Evolutionary conservation across 2,113 vertebrate species (phyloP), one percentile per base, ranked within the genome.

Genomic region (Hyperoodon ampullatus): DNA sequence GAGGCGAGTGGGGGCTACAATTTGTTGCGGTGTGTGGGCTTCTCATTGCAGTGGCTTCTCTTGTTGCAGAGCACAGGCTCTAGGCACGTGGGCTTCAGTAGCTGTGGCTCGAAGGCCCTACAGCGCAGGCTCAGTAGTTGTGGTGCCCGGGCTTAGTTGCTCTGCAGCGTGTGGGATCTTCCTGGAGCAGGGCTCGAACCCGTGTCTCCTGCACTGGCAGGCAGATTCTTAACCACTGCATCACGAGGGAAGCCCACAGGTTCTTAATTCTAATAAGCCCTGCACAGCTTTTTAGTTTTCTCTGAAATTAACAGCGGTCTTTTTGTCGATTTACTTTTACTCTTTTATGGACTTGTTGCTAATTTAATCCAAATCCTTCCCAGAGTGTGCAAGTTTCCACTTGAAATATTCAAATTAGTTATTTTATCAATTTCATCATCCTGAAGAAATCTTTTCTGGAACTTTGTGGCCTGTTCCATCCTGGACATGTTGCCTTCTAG

Each of bases 311-410:
- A 68, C 65, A 66, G 23, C 58, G n/a, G 10, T 55, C 44, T 60
- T 81, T 63, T 90, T 84, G 16, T 18, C 53, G 10, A 95, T 77
- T 58, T 70, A 10, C 50, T 95, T 74, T 95, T 74, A n/a, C 13
- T 50, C 70, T 63, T 66, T 39, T 26, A 35, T 77, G 35, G 24
- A 77, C 44, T 88, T 65, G 7, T 88, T 88, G 23, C 21, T 86
- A 68, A 87, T 81, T 87, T 83, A 91, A 91, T 39, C 23, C 39
- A 93, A 63, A 85, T 88, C 42, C 42, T 93, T 86, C 87, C 58
- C 58, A 87, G 68, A 75, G 23, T 65, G 53, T 88, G 6, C 10
- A 91, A 47, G 28, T 83, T 90, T 91, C 70, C 30, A 65, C 26
- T 83, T 44, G 55, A 75, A 60, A n/a, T 83, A 81, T 21, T 74